These are phyloP conservation scores for Xanthostigma xanthostigma DNA, from an alignment of 2,888 invertebrate genomes.

Conservation along the genomic window DNA sequence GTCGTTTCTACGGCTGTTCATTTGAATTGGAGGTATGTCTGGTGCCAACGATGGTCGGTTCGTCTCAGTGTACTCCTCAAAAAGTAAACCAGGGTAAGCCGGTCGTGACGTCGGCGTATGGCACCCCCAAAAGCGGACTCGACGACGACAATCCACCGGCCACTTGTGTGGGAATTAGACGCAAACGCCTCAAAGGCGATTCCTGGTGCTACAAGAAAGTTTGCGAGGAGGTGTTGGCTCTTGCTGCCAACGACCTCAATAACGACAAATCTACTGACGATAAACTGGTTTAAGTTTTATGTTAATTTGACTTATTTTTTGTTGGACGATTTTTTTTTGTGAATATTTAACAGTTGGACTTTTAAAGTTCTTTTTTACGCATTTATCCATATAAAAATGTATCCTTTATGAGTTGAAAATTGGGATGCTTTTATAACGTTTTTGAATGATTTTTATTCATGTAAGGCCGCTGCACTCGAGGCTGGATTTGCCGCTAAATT, in stretches of 20 bases:
- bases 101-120: slow-evolving; percentile 3
- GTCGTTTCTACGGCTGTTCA: slow-evolving; percentile 26
- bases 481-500: too few relatives aligned
- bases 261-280: not conserved
- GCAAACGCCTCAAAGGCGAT: slow-evolving; percentile 62
- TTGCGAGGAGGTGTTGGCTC: slow-evolving; percentile 52
- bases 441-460: too few relatives aligned
- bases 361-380: too few relatives aligned
- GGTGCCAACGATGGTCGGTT: slow-evolving; percentile 27
- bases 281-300: too few relatives aligned
- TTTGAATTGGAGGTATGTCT: slow-evolving; percentile 58
- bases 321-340: too few relatives aligned
- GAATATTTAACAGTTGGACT: too few relatives aligned
- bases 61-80: slow-evolving; percentile 11
- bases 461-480: too few relatives aligned
- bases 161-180: slow-evolving; percentile 43
- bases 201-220: slow-evolving; percentile 68
- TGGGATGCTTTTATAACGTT: too few relatives aligned
- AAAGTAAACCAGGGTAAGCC: not conserved
- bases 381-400: too few relatives aligned
- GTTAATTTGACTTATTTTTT: too few relatives aligned
- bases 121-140: slow-evolving; percentile 2
- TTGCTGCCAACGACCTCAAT: slow-evolving; percentile 28
- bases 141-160: slow-evolving; percentile 7
- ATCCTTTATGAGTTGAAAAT: too few relatives aligned